Conservation (phyloP, 2,888 invertebrate genomes). For the Glyphotaelius pellucidus region DNA sequence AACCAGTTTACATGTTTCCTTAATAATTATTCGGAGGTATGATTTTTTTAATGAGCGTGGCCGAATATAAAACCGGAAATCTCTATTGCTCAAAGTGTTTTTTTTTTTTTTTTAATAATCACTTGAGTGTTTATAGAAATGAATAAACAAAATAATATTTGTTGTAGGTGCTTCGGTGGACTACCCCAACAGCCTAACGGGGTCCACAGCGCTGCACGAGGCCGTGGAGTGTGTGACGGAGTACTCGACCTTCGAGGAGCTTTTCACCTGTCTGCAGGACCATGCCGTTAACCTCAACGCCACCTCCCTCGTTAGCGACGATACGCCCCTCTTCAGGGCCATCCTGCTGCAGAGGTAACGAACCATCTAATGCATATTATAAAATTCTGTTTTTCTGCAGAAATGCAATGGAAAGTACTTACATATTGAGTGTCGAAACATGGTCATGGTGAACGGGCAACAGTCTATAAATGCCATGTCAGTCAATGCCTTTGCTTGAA, state of each 20-base stretch:
- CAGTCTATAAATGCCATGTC: too few species aligned
- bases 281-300: slow-evolving; percentile 75
- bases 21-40: too few species aligned
- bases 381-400: too few species aligned
- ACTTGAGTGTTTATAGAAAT: background rate
- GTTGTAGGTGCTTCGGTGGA: slow-evolving; percentile 77
- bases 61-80: too few species aligned
- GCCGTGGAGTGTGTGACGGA: slow-evolving; percentile 79
- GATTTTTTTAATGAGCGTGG: too few species aligned
- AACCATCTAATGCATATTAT: background rate
- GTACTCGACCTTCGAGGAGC: slow-evolving; percentile 75
- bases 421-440: too few species aligned
- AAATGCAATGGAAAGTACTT: too few species aligned
- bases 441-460: too few species aligned
- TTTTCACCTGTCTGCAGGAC: slow-evolving; percentile 75
- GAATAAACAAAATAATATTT: background rate
- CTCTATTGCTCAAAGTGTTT: too few species aligned
- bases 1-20: too few species aligned
- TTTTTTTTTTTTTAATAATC: too few species aligned
- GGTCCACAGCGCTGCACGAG: slow-evolving; percentile 79
- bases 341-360: slow-evolving; percentile 74
- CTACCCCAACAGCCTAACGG: slow-evolving; percentile 76
- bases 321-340: slow-evolving; percentile 77
- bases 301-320: slow-evolving; percentile 73
- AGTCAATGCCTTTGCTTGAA: too few species aligned